These are phyloP conservation scores for Mermis nigrescens DNA, from an alignment of 2,888 invertebrate genomes.

Conservation along the genomic window DNA sequence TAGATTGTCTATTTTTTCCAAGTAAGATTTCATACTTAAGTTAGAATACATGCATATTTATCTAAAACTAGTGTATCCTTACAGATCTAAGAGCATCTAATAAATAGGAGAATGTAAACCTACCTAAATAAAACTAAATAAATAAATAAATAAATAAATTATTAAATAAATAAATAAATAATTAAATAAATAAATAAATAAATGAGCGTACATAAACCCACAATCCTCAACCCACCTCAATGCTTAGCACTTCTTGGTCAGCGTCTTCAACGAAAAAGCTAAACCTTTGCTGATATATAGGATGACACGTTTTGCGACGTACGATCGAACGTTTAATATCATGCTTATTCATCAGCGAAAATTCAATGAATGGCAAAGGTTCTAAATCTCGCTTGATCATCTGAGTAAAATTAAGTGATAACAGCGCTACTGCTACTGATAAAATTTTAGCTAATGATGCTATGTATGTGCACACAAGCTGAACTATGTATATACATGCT, in stretches of 20 bases:
- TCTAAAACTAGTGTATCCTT: too few relatives aligned
- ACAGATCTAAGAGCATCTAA: too few relatives aligned
- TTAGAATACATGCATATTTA: too few relatives aligned
- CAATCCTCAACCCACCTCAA: slow-evolving; percentile 44
- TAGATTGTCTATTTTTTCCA: too few relatives aligned
- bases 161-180: not conserved
- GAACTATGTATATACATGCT: too few relatives aligned
- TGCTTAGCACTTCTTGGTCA: slow-evolving; percentile 60
- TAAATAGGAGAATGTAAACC: too few relatives aligned
- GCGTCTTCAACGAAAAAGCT: slow-evolving; percentile 78
- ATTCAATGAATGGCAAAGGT: slow-evolving; percentile 63
- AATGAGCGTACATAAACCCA: not conserved
- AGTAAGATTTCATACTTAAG: too few relatives aligned
- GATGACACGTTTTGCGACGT: slow-evolving; percentile 51
- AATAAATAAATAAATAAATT: too few relatives aligned
- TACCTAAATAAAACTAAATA: too few relatives aligned
- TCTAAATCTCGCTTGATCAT: slow-evolving; percentile 35
- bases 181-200: not conserved
- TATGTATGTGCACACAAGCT: too few relatives aligned
- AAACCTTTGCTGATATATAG: slow-evolving; percentile 85
- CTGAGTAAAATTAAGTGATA: slow-evolving; percentile 14
- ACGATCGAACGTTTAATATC: slow-evolving; percentile 24
- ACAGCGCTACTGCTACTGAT: too few relatives aligned
- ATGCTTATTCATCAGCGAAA: slow-evolving; percentile 56
- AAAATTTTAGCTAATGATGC: too few relatives aligned